Evolutionary conservation across 2,797 vertebrate genomes (phyloP).

Genomic region (Phataginus tricuspis): DNA sequence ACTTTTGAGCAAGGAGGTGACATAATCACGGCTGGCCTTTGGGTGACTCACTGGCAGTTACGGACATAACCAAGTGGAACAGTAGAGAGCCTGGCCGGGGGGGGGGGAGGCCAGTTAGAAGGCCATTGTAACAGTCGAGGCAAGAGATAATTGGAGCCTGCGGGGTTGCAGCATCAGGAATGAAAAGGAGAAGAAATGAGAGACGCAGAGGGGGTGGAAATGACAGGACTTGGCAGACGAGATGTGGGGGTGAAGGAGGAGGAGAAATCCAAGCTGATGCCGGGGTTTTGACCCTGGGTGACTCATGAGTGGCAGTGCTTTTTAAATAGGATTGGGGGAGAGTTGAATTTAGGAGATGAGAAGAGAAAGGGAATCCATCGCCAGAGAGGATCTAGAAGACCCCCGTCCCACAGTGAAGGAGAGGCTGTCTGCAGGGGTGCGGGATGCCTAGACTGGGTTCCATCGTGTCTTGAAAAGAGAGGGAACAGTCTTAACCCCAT

Average conservation of each 20-base stretch:
- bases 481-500: neutral
- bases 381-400: neutral
- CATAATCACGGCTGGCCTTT: neutral
- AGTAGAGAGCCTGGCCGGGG: neutral
- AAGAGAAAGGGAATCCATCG: neutral
- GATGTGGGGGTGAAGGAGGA: neutral
- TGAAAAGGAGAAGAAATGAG: neutral
- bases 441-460: neutral
- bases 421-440: fast-evolving
- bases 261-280: neutral
- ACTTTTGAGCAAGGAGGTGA: constrained; percentile 32
- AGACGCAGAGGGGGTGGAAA: neutral
- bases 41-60: constrained; percentile 39
- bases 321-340: neutral
- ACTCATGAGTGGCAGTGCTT: neutral
- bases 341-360: neutral
- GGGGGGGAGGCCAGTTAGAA: neutral
- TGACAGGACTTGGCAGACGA: neutral
- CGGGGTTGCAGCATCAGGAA: neutral
- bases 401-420: neutral
- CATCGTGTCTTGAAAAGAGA: neutral
- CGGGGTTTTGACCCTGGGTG: neutral
- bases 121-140: neutral
- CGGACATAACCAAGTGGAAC: neutral
- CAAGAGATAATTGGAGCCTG: neutral